A percentile compares a stretch with the other conserved stretches of the same genome.
These are phyloP conservation scores for Nephrotoma appendiculata DNA, from an alignment of 2,888 invertebrate genomes.

Conservation along the genomic window DNA sequence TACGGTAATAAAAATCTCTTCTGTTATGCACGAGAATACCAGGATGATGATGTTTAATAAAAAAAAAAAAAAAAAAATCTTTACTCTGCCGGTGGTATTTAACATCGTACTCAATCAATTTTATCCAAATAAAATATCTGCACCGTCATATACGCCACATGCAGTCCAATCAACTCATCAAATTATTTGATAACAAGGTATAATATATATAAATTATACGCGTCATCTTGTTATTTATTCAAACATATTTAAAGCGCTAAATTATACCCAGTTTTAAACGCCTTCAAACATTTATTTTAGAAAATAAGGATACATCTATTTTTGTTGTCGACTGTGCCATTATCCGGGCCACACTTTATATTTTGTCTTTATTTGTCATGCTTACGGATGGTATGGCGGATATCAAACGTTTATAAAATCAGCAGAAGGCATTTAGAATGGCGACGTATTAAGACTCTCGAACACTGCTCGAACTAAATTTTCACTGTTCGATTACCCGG, in stretches of 20 bases:
- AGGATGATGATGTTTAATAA: background rate
- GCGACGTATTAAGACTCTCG: no score
- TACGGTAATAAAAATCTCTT: background rate
- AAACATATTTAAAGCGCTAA: background rate
- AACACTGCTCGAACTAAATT: no score
- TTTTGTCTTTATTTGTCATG: no score
- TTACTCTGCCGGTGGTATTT: background rate
- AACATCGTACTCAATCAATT: background rate
- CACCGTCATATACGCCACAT: background rate
- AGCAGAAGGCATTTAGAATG: no score
- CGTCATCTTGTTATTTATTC: background rate
- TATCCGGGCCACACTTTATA: no score
- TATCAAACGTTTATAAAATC: no score
- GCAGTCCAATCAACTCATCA: background rate
- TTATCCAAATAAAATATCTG: background rate
- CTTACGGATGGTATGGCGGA: no score
- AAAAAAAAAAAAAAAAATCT: background rate
- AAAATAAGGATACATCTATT: no score
- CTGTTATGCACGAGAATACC: background rate
- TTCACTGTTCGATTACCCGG: no score
- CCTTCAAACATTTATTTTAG: background rate
- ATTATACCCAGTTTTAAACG: background rate
- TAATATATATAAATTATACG: background rate
- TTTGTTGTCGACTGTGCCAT: no score
- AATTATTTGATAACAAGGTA: background rate